Evolutionary conservation across 2,888 invertebrate species (phyloP).

Genomic region (Crepidodera aurea): DNA sequence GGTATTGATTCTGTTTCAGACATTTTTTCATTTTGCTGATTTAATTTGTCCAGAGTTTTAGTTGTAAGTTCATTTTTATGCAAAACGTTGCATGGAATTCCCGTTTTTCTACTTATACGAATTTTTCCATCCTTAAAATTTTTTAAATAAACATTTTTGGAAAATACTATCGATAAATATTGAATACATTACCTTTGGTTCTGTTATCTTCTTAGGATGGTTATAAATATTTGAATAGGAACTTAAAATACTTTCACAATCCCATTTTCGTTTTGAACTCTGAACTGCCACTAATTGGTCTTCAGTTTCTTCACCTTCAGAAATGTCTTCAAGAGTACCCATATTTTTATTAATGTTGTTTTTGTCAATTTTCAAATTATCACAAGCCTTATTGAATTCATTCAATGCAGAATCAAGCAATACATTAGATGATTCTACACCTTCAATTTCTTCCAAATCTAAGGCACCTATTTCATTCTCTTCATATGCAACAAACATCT

Average conservation of each 20-base stretch:
- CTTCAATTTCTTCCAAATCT: slow-evolving; percentile 91
- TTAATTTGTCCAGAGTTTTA: slow-evolving; percentile 73
- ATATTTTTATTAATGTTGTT: slow-evolving; percentile 56
- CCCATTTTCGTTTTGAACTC: slow-evolving; percentile 78
- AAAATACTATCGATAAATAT: too few relatives aligned
- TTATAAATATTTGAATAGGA: slow-evolving; percentile 93
- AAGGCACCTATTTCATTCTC: slow-evolving; percentile 88
- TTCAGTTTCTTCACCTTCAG: slow-evolving; percentile 63
- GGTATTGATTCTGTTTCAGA: slow-evolving; percentile 63
- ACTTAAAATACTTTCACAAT: slow-evolving; percentile 90
- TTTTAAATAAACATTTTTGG: too few relatives aligned
- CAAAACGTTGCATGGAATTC: slow-evolving; percentile 75
- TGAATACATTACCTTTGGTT: slow-evolving; percentile 73
- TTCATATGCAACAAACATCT: slow-evolving; percentile 84
- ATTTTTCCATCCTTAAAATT: slow-evolving; percentile 67
- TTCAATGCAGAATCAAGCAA: slow-evolving; percentile 73
- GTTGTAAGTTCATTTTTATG: slow-evolving; percentile 72
- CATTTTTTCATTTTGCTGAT: slow-evolving; percentile 59
- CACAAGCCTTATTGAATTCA: slow-evolving; percentile 74
- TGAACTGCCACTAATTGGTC: slow-evolving; percentile 69
- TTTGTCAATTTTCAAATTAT: slow-evolving; percentile 66
- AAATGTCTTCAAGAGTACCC: slow-evolving; percentile 42
- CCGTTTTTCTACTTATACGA: slow-evolving; percentile 75
- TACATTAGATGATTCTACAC: slow-evolving; percentile 73
- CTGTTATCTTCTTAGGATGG: slow-evolving; percentile 87